These are phyloP conservation scores for Linnaemya vulpina DNA, from an alignment of 2,888 invertebrate species.

Conservation along the genomic window DNA sequence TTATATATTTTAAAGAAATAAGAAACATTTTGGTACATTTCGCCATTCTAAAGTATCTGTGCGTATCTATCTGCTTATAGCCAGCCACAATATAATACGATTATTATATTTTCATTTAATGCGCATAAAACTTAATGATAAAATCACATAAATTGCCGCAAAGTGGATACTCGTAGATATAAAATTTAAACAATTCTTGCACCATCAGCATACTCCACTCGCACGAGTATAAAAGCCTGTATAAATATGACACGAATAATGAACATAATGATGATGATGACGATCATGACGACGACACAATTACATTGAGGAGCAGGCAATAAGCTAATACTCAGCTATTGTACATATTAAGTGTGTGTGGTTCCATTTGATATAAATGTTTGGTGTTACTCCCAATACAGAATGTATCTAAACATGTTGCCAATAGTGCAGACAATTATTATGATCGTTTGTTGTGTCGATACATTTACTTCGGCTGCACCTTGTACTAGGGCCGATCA, in stretches of 20 bases:
- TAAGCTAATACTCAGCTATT: not conserved
- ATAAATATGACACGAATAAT: constrained; percentile 30
- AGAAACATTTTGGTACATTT: constrained; percentile 27
- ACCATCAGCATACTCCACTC: not conserved
- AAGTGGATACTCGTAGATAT: not conserved
- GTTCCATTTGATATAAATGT: not conserved
- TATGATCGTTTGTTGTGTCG: constrained; percentile 56
- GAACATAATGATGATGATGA: constrained; percentile 1
- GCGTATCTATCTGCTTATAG: not conserved
- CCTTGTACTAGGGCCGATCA: constrained; percentile 69
- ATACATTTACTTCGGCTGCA: constrained; percentile 70
- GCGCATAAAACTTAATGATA: constrained; percentile 31
- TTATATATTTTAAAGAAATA: constrained; percentile 15
- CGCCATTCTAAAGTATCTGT: not conserved
- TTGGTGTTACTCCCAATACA: not conserved
- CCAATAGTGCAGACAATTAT: constrained; percentile 22
- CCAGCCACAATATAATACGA: not conserved
- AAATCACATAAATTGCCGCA: constrained; percentile 50
- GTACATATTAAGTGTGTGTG: not conserved
- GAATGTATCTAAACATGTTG: constrained; percentile 69
- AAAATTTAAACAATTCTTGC: constrained; percentile 33
- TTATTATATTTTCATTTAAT: not conserved
- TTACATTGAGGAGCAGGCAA: constrained; percentile 4
- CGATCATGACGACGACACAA: constrained; percentile 1
- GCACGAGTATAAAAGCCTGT: not conserved